Base-by-base conservation (phyloP, 2,888 invertebrate genomes). In the Aelia acuminata region DNA sequence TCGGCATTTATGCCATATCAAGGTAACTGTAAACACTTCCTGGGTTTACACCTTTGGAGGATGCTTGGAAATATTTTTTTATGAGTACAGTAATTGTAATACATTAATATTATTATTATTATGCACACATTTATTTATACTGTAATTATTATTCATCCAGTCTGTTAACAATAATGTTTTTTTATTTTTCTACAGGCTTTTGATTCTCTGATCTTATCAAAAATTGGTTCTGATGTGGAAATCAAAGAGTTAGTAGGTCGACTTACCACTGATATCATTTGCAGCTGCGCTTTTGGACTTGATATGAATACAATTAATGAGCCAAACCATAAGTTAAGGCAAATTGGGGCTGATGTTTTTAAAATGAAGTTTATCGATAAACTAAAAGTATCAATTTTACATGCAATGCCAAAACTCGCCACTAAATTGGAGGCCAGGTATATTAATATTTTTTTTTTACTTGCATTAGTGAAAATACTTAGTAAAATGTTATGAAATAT, bases 261-360 rank as follows among this genome's bases (percentile, higher is more conserved):
- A 39, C 93, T 91, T 85, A 93, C 93, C 0, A 91, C 92, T 0
- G 94, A 94, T 90, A 91, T 93, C 1, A 93, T 94, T 88, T 93
- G 92, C 7, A 92, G 92, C 0, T 93, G 93, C 1, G 94, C 93
- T 1, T 94, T 92, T 84, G 94, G 94, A 0, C 91, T 94, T 0
- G 91, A 92, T 39, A 39, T 22, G 1, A 92, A 93, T 89, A 92
- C 92, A 0, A 91, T 93, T 48, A 53, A 88, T 43, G 84, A 89
- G 35, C 84, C 86, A 20, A 85, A 89, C 20, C 57, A 84, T 50
- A 92, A 92, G 70, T 93, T 94, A 88, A 92, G 93, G 1, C 91
- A 91, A 10, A 75, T 75, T 15, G 75, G 75, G 39, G 15, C 10
- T 22, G 22, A 39, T 2, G 10, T 22, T 75, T 39, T 75, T 20